phyloP scores from a whole-genome alignment of 2,113 vertebrate species.

The Anguilla rostrata region DNA sequence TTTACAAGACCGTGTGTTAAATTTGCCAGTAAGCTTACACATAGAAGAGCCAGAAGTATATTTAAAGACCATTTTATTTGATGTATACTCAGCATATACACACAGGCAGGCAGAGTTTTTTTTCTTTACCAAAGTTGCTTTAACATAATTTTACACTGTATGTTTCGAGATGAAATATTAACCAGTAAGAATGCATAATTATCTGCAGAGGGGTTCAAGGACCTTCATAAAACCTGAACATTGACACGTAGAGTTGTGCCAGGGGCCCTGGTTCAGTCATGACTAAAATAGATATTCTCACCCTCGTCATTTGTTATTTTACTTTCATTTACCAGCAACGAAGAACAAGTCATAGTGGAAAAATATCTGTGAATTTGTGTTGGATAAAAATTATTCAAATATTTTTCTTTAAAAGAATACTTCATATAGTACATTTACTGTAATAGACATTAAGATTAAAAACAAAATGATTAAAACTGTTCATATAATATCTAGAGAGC shows the following conservation, averaged over 20 bases:
- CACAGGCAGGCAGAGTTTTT: too few relatives aligned
- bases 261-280: neutral
- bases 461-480: too few relatives aligned
- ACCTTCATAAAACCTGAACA: constrained; percentile 16
- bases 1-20: neutral
- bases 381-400: too few relatives aligned
- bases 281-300: neutral
- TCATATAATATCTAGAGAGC: too few relatives aligned
- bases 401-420: too few relatives aligned
- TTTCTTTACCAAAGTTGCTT: constrained; percentile 1
- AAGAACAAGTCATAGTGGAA: too few relatives aligned
- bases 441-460: too few relatives aligned
- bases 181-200: constrained; percentile 15
- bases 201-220: constrained; percentile 18
- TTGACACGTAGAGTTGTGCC: neutral
- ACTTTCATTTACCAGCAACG: neutral
- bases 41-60: neutral
- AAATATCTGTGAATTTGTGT: too few relatives aligned
- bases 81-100: neutral
- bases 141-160: neutral
- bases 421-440: too few relatives aligned
- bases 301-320: neutral
- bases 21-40: neutral
- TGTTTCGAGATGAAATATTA: constrained; percentile 26
- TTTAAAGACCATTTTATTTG: neutral